Conservation (phyloP, 2,797 vertebrate species). For the Avahi laniger region DNA sequence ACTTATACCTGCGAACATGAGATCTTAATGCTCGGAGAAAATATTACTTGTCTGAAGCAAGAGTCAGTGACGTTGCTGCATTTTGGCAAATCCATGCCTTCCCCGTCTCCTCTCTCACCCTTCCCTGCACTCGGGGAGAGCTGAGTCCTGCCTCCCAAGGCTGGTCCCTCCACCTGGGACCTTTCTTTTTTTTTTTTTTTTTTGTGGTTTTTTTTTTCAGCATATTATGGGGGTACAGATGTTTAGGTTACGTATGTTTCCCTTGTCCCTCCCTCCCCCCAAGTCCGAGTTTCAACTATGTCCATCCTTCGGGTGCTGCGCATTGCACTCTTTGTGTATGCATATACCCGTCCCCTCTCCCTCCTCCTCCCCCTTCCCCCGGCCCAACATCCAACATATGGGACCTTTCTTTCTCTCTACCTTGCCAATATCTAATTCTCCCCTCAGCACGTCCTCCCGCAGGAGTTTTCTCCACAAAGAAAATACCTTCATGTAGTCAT, state of each 20-base stretch:
- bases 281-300: no score
- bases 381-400: no score
- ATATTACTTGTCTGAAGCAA: background rate
- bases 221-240: no score
- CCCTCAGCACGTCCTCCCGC: background rate
- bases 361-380: no score
- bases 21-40: background rate
- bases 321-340: no score
- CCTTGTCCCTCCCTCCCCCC: no score
- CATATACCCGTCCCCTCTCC: no score
- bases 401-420: background rate
- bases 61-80: background rate
- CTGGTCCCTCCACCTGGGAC: rapidly evolving
- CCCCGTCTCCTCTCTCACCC: background rate
- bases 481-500: background rate
- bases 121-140: background rate
- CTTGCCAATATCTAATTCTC: background rate
- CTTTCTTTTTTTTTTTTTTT: no score
- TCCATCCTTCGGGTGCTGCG: no score
- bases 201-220: no score
- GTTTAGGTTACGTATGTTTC: no score
- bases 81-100: background rate
- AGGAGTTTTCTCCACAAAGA: background rate
- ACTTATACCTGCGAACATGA: background rate
- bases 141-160: background rate